phyloP scores from a whole-genome alignment of 2,797 vertebrate genomes.

The Manis javanica region DNA sequence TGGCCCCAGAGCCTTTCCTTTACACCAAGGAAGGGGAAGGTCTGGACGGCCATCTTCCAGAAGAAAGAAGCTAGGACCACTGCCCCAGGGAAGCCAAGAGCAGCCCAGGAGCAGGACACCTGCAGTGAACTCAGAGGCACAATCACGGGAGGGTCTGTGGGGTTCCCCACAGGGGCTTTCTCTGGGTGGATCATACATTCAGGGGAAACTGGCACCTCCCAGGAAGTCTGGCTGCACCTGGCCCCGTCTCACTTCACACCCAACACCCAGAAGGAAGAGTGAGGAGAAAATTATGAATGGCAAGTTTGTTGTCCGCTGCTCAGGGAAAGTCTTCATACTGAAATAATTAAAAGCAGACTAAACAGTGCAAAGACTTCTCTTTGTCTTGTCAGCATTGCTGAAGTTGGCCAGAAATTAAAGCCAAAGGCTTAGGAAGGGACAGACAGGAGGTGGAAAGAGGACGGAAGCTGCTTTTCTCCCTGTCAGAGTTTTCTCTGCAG shows the following conservation, averaged over 20 bases:
- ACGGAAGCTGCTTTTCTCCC: not conserved
- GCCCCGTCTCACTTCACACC: not conserved
- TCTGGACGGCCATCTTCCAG: not conserved
- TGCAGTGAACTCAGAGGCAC: not conserved
- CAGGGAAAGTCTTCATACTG: not conserved
- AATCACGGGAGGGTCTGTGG: not conserved
- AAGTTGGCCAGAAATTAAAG: not conserved
- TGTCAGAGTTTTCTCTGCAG: not conserved
- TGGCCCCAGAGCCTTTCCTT: not conserved
- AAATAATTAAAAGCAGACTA: slow-evolving; percentile 66
- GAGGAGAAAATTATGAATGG: not conserved
- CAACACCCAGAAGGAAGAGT: not conserved
- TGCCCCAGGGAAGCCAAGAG: not conserved
- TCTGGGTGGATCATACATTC: not conserved
- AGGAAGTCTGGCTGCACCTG: slow-evolving; percentile 44
- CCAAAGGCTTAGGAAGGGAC: not conserved
- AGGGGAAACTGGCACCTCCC: slow-evolving; percentile 30
- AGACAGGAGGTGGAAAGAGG: not conserved
- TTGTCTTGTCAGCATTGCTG: not conserved
- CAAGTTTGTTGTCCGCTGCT: slow-evolving; percentile 12
- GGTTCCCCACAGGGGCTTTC: slow-evolving; percentile 5
- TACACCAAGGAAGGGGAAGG: not conserved
- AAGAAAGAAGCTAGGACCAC: not conserved
- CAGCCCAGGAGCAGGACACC: not conserved
- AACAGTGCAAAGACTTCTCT: slow-evolving; percentile 41